These are phyloP conservation scores for Sebastes oblongus DNA, from an alignment of 2,797 vertebrate species.

Conservation along the genomic window DNA sequence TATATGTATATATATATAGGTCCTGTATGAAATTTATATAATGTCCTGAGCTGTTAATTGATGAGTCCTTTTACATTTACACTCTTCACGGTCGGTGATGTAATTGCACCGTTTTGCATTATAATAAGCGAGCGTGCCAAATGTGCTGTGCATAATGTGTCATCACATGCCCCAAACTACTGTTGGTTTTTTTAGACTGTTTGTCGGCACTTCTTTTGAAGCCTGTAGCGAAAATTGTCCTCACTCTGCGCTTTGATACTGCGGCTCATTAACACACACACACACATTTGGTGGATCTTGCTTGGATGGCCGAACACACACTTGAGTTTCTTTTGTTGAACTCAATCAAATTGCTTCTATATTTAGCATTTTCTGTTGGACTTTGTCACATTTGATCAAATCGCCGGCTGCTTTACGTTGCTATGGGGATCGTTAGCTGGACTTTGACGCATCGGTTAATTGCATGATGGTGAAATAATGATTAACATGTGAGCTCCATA, in stretches of 20 bases:
- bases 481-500: constrained; percentile 56
- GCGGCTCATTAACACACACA: background rate
- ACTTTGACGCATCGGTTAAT: constrained; percentile 66
- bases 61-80: background rate
- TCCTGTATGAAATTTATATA: background rate
- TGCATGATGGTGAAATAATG: constrained; percentile 52
- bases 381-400: constrained; percentile 35
- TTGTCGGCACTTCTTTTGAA: constrained; percentile 12
- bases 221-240: background rate
- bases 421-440: constrained; percentile 40
- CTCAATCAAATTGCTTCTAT: constrained; percentile 4
- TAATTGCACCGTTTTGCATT: background rate
- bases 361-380: constrained; percentile 23
- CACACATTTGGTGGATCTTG: too few relatives aligned
- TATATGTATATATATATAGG: too few relatives aligned
- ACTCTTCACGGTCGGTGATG: background rate
- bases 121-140: constrained; percentile 15
- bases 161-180: constrained; percentile 11
- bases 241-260: background rate
- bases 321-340: background rate
- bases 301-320: background rate
- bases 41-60: background rate
- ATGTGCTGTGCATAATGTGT: constrained; percentile 28
- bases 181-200: background rate
- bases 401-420: constrained; percentile 15